Percentiles rank a stretch among this genome's conserved stretches.
phyloP scores from a whole-genome alignment of 2,797 vertebrate species.

The Siniperca scherzeri region DNA sequence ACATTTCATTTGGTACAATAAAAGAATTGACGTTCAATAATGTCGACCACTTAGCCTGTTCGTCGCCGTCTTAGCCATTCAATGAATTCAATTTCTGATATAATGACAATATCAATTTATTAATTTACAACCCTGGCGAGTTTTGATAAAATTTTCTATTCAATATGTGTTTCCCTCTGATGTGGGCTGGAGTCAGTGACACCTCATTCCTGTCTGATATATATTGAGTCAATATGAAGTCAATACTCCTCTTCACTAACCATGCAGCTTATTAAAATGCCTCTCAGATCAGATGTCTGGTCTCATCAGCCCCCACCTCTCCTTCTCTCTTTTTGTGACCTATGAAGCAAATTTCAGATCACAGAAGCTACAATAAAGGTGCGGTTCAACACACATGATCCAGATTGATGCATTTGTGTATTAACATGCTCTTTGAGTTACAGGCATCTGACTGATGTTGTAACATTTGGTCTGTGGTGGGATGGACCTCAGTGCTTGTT shows the following conservation, averaged over 20 bases:
- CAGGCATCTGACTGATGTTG: slow-evolving; percentile 3
- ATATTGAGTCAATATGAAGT: slow-evolving; percentile 34
- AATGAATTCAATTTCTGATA: neutral
- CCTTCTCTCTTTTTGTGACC: neutral
- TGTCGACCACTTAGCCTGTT: neutral
- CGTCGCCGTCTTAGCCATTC: neutral
- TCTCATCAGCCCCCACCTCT: slow-evolving; percentile 41
- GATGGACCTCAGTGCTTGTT: neutral
- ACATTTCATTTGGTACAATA: neutral
- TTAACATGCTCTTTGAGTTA: slow-evolving; percentile 35
- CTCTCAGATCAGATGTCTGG: slow-evolving; percentile 33
- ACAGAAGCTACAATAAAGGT: slow-evolving; percentile 34
- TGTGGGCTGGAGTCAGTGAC: neutral
- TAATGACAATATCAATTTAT: slow-evolving; percentile 21
- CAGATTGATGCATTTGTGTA: slow-evolving; percentile 22
- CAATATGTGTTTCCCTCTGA: slow-evolving; percentile 17
- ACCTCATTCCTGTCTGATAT: slow-evolving; percentile 21
- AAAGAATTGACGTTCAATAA: neutral
- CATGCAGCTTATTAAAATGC: slow-evolving; percentile 41
- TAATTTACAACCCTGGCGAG: neutral
- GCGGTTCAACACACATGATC: slow-evolving; percentile 30
- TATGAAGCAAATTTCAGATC: slow-evolving; percentile 33
- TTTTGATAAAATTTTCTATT: slow-evolving; percentile 27
- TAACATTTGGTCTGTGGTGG: slow-evolving; percentile 1
- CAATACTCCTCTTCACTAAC: slow-evolving; percentile 22